Conservation (phyloP, 2,888 invertebrate species). For the Plagodis pulveraria region DNA sequence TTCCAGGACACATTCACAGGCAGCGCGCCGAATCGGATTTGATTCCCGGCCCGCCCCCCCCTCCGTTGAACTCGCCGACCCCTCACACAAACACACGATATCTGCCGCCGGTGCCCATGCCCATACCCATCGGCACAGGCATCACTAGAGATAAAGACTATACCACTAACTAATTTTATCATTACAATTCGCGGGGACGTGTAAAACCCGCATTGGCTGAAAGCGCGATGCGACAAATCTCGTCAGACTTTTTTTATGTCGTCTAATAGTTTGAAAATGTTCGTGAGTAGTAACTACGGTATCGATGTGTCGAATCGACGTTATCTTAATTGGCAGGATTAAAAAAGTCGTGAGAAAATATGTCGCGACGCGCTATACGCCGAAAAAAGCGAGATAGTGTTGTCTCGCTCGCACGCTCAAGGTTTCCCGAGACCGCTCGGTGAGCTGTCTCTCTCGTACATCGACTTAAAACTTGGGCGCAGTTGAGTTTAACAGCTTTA, state of each 20-base stretch:
- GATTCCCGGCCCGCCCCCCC: constrained; percentile 60
- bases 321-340: background rate
- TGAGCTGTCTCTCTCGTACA: constrained; percentile 6
- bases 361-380: constrained; percentile 2
- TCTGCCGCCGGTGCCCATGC: constrained; percentile 26
- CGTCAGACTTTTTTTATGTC: background rate
- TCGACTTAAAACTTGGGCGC: constrained; percentile 27
- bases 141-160: constrained; percentile 26
- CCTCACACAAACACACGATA: constrained; percentile 37
- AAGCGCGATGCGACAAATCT: constrained; percentile 1
- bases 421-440: constrained; percentile 2
- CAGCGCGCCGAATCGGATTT: constrained; percentile 73
- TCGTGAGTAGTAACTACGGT: background rate
- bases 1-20: constrained; percentile 73
- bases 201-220: constrained; percentile 2
- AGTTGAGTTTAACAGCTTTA: constrained; percentile 38
- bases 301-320: background rate
- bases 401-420: constrained; percentile 19
- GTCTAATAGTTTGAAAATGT: background rate
- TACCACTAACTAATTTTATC: constrained; percentile 22
- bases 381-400: background rate
- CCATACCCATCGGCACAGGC: background rate
- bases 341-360: constrained; percentile 5
- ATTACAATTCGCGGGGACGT: constrained; percentile 7
- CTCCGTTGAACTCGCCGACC: constrained; percentile 46